Conservation (phyloP, 53 echinoderm and acorn worm genomes). For the Holothuria leucospilota region DNA sequence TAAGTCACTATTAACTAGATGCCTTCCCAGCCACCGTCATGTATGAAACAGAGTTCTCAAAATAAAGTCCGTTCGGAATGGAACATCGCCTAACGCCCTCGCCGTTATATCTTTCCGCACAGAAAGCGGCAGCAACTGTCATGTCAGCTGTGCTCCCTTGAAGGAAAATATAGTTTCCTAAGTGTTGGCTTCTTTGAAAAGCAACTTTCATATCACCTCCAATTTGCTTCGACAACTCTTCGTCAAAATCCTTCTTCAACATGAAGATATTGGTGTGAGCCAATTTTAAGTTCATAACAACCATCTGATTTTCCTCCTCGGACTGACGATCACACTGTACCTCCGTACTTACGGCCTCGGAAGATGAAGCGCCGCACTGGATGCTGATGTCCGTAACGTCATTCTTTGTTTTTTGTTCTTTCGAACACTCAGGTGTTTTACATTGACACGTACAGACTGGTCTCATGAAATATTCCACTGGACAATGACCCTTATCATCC, state of each 20-base stretch:
- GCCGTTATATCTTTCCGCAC: slow-evolving; percentile 13
- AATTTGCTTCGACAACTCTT: slow-evolving; percentile 11
- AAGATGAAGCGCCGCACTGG: background rate
- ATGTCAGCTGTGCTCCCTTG: background rate
- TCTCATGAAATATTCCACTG: too few species aligned
- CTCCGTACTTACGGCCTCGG: background rate
- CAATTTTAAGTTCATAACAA: slow-evolving; percentile 15
- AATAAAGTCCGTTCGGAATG: too few species aligned
- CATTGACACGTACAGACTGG: too few species aligned
- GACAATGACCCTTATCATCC: too few species aligned
- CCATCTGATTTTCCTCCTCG: background rate
- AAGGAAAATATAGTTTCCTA: slow-evolving; percentile 16
- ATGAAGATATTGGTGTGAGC: slow-evolving; percentile 12
- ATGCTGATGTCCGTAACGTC: background rate
- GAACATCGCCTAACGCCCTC: background rate
- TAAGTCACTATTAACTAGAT: too few species aligned
- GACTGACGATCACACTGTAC: background rate
- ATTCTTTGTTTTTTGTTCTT: background rate
- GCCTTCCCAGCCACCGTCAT: too few species aligned
- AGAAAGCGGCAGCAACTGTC: background rate
- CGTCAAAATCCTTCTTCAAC: slow-evolving; percentile 19
- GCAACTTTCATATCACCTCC: slow-evolving; percentile 4
- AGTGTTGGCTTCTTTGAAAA: background rate
- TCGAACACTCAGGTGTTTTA: too few species aligned
- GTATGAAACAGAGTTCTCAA: too few species aligned